Conservation (phyloP, 2,888 invertebrate genomes). For the Tuberolachnus salignus region DNA sequence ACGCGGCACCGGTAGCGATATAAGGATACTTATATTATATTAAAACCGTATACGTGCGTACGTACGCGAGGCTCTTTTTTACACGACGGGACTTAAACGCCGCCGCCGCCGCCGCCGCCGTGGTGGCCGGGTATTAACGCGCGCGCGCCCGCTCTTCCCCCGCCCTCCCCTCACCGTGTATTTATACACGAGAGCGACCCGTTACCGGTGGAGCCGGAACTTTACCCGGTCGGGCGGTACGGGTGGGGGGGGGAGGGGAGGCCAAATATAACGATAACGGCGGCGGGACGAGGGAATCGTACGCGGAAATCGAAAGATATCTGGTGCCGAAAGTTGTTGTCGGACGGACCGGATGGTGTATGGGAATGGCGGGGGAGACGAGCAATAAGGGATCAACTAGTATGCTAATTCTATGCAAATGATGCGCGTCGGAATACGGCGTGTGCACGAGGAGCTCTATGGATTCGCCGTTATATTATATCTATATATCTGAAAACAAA, state of each 20-base stretch:
- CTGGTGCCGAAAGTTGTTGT: constrained; percentile 56
- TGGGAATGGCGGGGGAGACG: constrained; percentile 39
- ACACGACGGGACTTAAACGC: not conserved
- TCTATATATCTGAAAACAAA: constrained; percentile 35
- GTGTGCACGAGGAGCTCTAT: not conserved
- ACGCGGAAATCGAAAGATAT: constrained; percentile 51
- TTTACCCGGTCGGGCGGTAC: not conserved
- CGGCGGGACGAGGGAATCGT: not conserved
- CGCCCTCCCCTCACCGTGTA: too few species aligned
- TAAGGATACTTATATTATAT: not conserved
- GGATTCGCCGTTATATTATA: not conserved
- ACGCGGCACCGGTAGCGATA: too few species aligned
- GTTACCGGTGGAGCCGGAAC: constrained; percentile 7
- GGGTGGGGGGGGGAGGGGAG: not conserved
- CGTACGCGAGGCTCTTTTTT: not conserved
- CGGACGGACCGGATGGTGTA: not conserved
- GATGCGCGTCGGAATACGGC: constrained; percentile 24
- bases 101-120: too few species aligned
- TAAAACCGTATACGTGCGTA: not conserved
- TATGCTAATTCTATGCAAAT: constrained; percentile 60
- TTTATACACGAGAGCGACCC: constrained; percentile 13
- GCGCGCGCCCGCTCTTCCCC: too few species aligned
- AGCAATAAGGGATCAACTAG: constrained; percentile 60
- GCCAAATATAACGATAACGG: too few species aligned
- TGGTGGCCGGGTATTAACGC: not conserved